Percentiles rank a stretch among this genome's conserved stretches.
Conservation (phyloP, 1,140 invertebrate genomes). For the Cotesia chilonis region DNA sequence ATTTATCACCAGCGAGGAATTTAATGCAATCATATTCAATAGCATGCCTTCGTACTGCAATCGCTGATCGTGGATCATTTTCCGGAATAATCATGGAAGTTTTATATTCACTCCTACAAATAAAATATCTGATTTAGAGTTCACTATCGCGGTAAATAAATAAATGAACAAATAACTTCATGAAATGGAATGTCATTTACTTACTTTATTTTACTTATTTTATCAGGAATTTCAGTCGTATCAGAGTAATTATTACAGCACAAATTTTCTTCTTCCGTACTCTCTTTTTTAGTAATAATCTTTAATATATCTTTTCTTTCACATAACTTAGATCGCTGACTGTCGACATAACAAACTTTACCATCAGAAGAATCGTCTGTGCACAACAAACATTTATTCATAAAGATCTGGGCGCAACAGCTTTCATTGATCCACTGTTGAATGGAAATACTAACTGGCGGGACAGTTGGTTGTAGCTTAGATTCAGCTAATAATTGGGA, state of each 20-base stretch:
- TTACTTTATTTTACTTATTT: background rate
- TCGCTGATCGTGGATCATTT: constrained; percentile 68
- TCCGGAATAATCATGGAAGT: constrained; percentile 61
- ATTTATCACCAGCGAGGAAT: constrained; percentile 57
- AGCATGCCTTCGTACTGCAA: constrained; percentile 40
- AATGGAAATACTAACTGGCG: constrained; percentile 45
- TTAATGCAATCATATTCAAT: constrained; percentile 53
- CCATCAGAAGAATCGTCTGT: constrained; percentile 39
- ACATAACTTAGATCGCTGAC: constrained; percentile 45
- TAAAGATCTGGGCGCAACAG: constrained; percentile 57
- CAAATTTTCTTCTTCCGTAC: background rate
- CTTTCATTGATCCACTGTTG: constrained; percentile 63
- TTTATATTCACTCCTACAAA: constrained; percentile 47
- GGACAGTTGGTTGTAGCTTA: constrained; percentile 34
- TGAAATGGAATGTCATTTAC: constrained; percentile 27
- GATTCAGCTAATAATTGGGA: constrained; percentile 42
- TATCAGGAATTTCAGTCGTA: background rate
- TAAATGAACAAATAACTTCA: too few relatives aligned
- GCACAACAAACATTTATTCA: constrained; percentile 58
- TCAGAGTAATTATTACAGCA: constrained; percentile 22
- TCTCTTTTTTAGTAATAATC: background rate
- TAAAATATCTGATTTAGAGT: background rate
- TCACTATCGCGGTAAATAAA: too few relatives aligned
- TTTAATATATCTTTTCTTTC: constrained; percentile 54
- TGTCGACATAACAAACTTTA: constrained; percentile 42